Percentiles rank a stretch among this genome's conserved stretches.
phyloP scores from a whole-genome alignment of 2,888 invertebrate species.

The Drosophila parthenogenetica region DNA sequence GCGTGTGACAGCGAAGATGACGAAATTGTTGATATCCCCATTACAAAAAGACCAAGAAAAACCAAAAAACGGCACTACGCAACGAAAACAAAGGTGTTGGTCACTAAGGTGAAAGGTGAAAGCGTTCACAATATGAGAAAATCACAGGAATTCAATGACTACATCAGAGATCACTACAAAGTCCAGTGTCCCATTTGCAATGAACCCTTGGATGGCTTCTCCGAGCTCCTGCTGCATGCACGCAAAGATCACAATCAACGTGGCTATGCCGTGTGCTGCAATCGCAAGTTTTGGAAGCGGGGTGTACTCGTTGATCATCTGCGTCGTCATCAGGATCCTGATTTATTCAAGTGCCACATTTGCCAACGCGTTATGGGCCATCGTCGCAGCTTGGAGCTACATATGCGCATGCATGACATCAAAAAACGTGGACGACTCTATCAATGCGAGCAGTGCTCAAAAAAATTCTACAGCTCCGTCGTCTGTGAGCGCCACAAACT shows the following conservation, averaged over 20 bases:
- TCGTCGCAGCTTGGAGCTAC: slow-evolving; percentile 75
- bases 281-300: slow-evolving; percentile 80
- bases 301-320: slow-evolving; percentile 82
- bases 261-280: slow-evolving; percentile 82
- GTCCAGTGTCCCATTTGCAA: slow-evolving; percentile 80
- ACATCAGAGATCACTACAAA: slow-evolving; percentile 77
- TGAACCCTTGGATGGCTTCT: slow-evolving; percentile 67
- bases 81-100: slow-evolving; percentile 19
- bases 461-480: slow-evolving; percentile 78
- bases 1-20: slow-evolving; percentile 28
- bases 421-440: slow-evolving; percentile 71
- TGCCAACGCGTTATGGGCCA: slow-evolving; percentile 77
- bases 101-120: slow-evolving; percentile 12
- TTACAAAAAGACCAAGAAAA: slow-evolving; percentile 18
- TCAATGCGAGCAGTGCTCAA: slow-evolving; percentile 81
- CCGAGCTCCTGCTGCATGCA: slow-evolving; percentile 69
- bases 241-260: slow-evolving; percentile 74
- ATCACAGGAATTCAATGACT: slow-evolving; percentile 76
- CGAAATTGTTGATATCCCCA: slow-evolving; percentile 1
- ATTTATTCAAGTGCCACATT: slow-evolving; percentile 80
- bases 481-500: slow-evolving; percentile 78
- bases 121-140: slow-evolving; percentile 46
- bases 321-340: slow-evolving; percentile 81
- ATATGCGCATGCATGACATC: slow-evolving; percentile 76
- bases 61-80: slow-evolving; percentile 22